Conservation (phyloP, 1,140 invertebrate species). For the Centruroides sculpturatus region DNA sequence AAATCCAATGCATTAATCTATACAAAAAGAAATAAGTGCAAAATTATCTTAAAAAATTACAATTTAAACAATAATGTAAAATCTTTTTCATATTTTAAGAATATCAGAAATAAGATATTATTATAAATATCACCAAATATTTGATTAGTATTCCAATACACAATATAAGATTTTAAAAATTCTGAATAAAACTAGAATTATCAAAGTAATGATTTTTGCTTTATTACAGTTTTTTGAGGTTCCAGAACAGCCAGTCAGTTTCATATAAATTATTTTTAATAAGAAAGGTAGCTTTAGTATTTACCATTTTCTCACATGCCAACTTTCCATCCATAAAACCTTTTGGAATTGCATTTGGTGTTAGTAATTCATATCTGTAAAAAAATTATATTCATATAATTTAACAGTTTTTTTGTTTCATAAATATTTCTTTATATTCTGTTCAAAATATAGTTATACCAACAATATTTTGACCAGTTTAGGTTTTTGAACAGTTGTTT, state of each 20-base stretch:
- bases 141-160: no score
- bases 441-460: neutral
- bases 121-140: no score
- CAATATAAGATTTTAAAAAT: no score
- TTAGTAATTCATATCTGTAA: slow-evolving; percentile 77
- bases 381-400: neutral
- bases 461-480: neutral
- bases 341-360: slow-evolving; percentile 96
- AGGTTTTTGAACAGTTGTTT: no score
- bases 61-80: no score
- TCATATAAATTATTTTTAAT: neutral
- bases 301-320: slow-evolving; percentile 88
- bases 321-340: slow-evolving; percentile 99
- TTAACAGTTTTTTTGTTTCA: neutral
- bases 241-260: neutral
- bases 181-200: neutral
- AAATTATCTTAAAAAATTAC: no score
- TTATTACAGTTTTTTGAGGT: neutral
- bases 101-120: no score
- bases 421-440: neutral
- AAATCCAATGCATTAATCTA: slow-evolving; percentile 81
- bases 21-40: neutral
- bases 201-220: neutral
- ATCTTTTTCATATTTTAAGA: no score
- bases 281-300: neutral